phyloP scores from a whole-genome alignment of 1,140 invertebrate genomes.

The Theocolax elegans region DNA sequence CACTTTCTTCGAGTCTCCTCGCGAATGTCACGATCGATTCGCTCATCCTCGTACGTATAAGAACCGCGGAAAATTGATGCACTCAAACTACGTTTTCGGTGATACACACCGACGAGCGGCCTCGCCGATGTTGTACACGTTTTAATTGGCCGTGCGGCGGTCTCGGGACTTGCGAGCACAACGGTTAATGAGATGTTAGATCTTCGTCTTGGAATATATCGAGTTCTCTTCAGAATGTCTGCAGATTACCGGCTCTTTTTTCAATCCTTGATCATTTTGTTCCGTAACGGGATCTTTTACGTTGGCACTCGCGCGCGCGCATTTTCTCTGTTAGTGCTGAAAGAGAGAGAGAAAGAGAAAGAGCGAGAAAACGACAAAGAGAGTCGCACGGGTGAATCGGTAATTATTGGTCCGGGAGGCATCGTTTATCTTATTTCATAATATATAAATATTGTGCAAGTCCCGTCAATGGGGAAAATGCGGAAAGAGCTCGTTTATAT shows the following conservation, averaged over 20 bases:
- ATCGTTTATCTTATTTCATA: conserved; percentile 35
- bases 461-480: not conserved
- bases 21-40: conserved; percentile 34
- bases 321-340: too few species aligned
- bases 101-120: not conserved
- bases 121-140: conserved; percentile 18
- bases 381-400: not conserved
- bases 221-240: too few species aligned
- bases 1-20: conserved; percentile 14
- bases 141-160: conserved; percentile 21
- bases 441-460: conserved; percentile 33
- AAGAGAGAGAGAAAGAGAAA: too few species aligned
- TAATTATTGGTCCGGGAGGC: conserved; percentile 17
- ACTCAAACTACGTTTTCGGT: not conserved
- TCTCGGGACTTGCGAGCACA: too few species aligned
- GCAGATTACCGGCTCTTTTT: too few species aligned
- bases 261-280: too few species aligned
- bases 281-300: too few species aligned
- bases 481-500: not conserved
- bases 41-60: conserved; percentile 1
- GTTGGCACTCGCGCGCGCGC: too few species aligned
- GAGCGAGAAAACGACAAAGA: too few species aligned
- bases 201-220: too few species aligned
- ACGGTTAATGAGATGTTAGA: conserved; percentile 28
- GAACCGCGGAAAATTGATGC: conserved; percentile 10